A percentile compares a stretch with the other conserved stretches of the same genome.
phyloP scores from a whole-genome alignment of 2,797 vertebrate species.

The Silurus lanzhouensis region DNA sequence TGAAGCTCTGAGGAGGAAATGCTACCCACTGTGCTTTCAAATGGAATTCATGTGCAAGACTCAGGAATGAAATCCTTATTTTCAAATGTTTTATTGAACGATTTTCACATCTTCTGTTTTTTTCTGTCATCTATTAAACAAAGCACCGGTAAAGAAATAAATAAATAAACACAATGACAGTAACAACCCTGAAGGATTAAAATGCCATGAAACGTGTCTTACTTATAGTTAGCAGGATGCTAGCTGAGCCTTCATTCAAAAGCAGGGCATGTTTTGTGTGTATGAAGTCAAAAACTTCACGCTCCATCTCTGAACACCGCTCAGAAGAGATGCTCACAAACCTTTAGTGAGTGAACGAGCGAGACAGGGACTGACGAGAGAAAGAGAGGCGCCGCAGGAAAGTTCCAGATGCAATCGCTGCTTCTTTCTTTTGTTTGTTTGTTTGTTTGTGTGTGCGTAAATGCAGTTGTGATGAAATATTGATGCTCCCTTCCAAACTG shows the following conservation, averaged over 20 bases:
- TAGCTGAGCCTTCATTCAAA: conserved; percentile 42
- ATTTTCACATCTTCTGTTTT: background rate
- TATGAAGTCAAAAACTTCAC: conserved; percentile 47
- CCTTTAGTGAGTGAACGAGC: conserved; percentile 15
- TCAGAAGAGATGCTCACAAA: conserved; percentile 41
- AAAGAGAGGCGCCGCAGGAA: conserved; percentile 54
- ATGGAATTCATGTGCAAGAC: background rate
- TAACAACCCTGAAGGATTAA: conserved; percentile 31
- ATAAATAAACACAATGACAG: conserved; percentile 16
- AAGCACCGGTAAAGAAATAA: conserved; percentile 11
- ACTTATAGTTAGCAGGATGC: conserved; percentile 36
- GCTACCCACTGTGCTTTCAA: background rate
- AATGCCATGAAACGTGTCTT: conserved; percentile 37
- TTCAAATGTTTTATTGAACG: too few relatives aligned
- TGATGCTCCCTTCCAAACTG: conserved; percentile 61
- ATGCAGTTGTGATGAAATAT: conserved; percentile 64
- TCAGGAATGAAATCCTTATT: background rate
- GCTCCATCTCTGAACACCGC: conserved; percentile 41
- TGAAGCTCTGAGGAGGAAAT: background rate
- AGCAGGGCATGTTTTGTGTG: conserved; percentile 37
- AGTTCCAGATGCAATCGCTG: conserved; percentile 53
- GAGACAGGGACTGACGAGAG: conserved; percentile 44
- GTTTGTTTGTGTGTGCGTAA: conserved; percentile 60
- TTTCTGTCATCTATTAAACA: conserved; percentile 28
- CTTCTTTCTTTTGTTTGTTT: conserved; percentile 37